Conservation (phyloP, 2,888 invertebrate species). For the Drosophila barbarae region DNA sequence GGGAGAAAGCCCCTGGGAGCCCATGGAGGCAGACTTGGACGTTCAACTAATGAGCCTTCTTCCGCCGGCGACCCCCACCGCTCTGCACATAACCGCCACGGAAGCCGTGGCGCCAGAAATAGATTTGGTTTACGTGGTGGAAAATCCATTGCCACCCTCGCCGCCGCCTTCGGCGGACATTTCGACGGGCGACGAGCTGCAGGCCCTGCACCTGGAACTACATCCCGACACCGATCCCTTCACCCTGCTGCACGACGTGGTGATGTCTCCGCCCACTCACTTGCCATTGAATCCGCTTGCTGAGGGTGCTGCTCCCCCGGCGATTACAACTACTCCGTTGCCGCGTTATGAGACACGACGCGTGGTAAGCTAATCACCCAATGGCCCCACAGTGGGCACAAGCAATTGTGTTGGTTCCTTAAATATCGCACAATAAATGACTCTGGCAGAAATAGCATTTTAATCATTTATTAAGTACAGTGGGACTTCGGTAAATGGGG, state of each 20-base stretch:
- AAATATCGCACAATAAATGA: neutral
- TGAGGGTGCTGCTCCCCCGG: slow-evolving; percentile 8
- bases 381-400: slow-evolving; percentile 28
- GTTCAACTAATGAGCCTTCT: slow-evolving; percentile 48
- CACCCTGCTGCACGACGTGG: slow-evolving; percentile 51
- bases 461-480: slow-evolving; percentile 3
- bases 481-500: neutral
- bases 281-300: slow-evolving; percentile 6
- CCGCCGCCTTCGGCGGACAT: slow-evolving; percentile 60
- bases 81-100: slow-evolving; percentile 26
- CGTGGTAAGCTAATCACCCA: slow-evolving; percentile 66
- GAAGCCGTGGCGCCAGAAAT: slow-evolving; percentile 50
- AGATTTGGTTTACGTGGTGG: slow-evolving; percentile 67
- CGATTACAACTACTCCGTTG: slow-evolving; percentile 31
- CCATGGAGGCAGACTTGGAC: slow-evolving; percentile 48
- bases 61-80: slow-evolving; percentile 20
- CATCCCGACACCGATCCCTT: slow-evolving; percentile 52
- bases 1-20: slow-evolving; percentile 8
- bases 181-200: slow-evolving; percentile 41
- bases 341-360: slow-evolving; percentile 67
- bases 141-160: slow-evolving; percentile 64
- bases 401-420: neutral
- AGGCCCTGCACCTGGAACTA: slow-evolving; percentile 14
- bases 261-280: slow-evolving; percentile 13
- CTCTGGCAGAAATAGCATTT: neutral